phyloP scores from a whole-genome alignment of 2,888 invertebrate genomes.

The Chrysolina oricalcia region DNA sequence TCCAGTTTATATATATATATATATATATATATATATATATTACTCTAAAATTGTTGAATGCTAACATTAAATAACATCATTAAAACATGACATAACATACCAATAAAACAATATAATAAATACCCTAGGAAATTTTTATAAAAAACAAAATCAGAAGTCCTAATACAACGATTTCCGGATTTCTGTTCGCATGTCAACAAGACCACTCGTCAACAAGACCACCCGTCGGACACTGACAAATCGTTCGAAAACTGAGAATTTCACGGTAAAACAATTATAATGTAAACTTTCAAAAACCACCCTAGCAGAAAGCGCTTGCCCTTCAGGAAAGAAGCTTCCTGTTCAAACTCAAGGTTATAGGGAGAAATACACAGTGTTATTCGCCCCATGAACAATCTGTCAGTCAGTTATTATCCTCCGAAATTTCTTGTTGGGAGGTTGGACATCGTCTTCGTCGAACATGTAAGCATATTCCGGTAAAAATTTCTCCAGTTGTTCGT shows the following conservation, averaged over 20 bases:
- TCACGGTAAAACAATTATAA: slow-evolving; percentile 11
- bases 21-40: slow-evolving; percentile 14
- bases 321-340: slow-evolving; percentile 15
- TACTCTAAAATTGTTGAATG: slow-evolving; percentile 35
- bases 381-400: slow-evolving; percentile 67
- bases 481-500: slow-evolving; percentile 86
- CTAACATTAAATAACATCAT: slow-evolving; percentile 51
- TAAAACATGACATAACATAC: slow-evolving; percentile 54
- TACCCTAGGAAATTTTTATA: slow-evolving; percentile 51
- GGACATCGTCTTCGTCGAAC: slow-evolving; percentile 71
- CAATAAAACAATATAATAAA: slow-evolving; percentile 53
- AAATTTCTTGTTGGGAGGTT: slow-evolving; percentile 74
- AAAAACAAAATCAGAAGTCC: slow-evolving; percentile 49
- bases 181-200: neutral
- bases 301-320: neutral
- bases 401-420: slow-evolving; percentile 73
- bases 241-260: slow-evolving; percentile 21
- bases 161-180: slow-evolving; percentile 34
- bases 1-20: neutral
- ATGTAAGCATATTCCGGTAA: slow-evolving; percentile 83
- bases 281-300: neutral
- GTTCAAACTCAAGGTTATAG: slow-evolving; percentile 54
- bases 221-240: neutral
- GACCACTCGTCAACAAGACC: neutral
- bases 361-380: slow-evolving; percentile 66